A percentile compares a stretch with the other conserved stretches of the same genome.
Evolutionary conservation across 2,113 vertebrate genomes (phyloP).

Genomic region (Tychaedon coryphoeus): DNA sequence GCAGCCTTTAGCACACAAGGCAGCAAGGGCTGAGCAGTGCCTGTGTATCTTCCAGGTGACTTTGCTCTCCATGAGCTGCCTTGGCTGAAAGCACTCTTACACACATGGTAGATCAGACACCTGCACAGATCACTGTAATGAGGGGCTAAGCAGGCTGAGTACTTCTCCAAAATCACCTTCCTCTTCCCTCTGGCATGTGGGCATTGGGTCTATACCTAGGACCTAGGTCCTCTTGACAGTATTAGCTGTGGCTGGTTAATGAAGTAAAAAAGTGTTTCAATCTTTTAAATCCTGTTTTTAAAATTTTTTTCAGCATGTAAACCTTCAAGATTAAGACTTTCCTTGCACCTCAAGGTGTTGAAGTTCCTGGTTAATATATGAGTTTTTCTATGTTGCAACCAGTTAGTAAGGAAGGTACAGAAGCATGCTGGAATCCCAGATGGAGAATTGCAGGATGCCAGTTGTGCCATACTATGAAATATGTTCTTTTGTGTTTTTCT

Average conservation of each 20-base stretch:
- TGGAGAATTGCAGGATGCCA: neutral
- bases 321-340: neutral
- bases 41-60: neutral
- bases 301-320: neutral
- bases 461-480: neutral
- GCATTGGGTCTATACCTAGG: neutral
- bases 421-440: neutral
- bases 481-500: neutral
- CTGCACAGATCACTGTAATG: fast-evolving
- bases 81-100: neutral
- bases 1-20: neutral
- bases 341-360: neutral
- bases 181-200: neutral
- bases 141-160: neutral
- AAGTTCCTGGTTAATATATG: neutral
- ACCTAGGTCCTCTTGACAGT: neutral
- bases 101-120: too few relatives aligned
- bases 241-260: neutral
- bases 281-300: neutral
- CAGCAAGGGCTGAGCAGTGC: neutral
- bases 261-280: neutral
- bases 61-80: neutral
- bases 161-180: neutral
- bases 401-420: neutral
- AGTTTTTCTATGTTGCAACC: neutral